phyloP scores from a whole-genome alignment of 2,113 vertebrate species.

The Barnardius zonarius region DNA sequence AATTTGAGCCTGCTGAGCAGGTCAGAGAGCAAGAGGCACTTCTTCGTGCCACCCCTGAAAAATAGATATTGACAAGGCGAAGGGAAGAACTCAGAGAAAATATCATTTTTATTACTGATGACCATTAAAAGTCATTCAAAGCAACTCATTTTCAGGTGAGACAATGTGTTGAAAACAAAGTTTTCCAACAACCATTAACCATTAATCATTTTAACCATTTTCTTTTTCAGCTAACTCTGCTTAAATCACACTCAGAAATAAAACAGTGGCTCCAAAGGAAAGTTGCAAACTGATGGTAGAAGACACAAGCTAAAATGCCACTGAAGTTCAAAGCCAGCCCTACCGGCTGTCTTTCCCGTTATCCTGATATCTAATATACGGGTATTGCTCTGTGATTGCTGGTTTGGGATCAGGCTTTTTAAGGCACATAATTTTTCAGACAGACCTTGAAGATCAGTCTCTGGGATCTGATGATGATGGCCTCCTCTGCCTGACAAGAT shows the following conservation, averaged over 20 bases:
- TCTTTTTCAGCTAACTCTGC: neutral
- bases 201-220: accelerated
- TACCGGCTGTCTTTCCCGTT: neutral
- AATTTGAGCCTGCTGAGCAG: neutral
- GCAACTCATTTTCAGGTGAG: neutral
- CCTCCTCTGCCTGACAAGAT: constrained; percentile 24
- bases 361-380: neutral
- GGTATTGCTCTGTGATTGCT: neutral
- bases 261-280: neutral
- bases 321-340: neutral
- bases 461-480: neutral
- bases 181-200: neutral
- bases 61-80: accelerated
- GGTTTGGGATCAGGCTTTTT: constrained; percentile 7
- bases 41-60: neutral
- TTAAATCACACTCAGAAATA: neutral
- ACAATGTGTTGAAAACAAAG: neutral
- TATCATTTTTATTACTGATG: neutral
- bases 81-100: neutral
- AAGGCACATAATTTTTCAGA: constrained; percentile 33
- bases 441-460: constrained; percentile 2
- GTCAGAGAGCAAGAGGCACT: neutral
- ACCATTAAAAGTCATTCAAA: neutral
- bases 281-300: neutral
- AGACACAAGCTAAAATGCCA: neutral